A percentile compares a stretch with the other conserved stretches of the same genome.
Conservation (phyloP, 2,113 vertebrate species). For the Montifringilla adamsi region DNA sequence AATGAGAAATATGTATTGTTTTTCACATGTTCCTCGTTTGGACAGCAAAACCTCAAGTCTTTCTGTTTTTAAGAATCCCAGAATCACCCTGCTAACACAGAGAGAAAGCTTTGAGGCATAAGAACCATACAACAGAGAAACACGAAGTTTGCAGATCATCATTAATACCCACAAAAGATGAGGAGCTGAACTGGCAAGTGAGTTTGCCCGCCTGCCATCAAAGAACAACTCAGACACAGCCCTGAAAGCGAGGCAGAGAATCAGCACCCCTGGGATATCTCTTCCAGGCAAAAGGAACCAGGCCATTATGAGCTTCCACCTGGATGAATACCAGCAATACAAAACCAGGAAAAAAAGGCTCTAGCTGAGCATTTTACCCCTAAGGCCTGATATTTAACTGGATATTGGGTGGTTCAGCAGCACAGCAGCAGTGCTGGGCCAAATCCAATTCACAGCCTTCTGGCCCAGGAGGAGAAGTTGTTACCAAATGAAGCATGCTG, state of each 20-base stretch:
- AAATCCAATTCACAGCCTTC: conserved; percentile 20
- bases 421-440: background rate
- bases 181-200: background rate
- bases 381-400: background rate
- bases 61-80: background rate
- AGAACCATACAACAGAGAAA: background rate
- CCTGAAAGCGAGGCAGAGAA: background rate
- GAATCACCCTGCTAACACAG: background rate
- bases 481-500: conserved; percentile 40
- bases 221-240: background rate
- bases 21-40: background rate
- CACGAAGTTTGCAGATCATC: background rate
- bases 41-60: background rate
- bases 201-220: background rate
- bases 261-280: background rate
- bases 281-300: background rate
- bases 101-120: background rate
- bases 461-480: conserved; percentile 20
- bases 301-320: background rate
- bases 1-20: background rate
- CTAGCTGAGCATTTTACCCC: background rate
- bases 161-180: background rate
- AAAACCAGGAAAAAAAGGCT: background rate
- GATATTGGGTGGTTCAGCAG: background rate
- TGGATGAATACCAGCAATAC: background rate